A percentile compares a stretch with the other conserved stretches of the same genome.
Conservation (phyloP, 2,113 vertebrate genomes). For the Lota lota region DNA sequence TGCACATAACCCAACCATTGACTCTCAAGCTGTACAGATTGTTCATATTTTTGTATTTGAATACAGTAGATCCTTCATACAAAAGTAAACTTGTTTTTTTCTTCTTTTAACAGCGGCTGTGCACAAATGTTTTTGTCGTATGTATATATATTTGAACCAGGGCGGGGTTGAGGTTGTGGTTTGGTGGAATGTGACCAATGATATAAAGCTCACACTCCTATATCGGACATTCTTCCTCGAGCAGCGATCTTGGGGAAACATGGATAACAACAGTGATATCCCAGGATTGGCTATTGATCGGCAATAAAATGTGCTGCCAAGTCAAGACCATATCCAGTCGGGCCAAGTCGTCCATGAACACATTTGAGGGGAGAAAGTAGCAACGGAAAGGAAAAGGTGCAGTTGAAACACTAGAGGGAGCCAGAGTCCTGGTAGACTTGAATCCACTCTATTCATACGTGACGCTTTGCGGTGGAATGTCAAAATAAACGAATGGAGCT, state of each 20-base stretch:
- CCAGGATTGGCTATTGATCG: not conserved
- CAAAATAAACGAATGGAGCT: conserved; percentile 18
- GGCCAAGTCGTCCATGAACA: not conserved
- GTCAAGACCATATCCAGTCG: not conserved
- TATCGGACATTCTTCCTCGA: too few relatives aligned
- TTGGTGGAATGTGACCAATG: conserved; percentile 11
- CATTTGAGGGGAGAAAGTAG: not conserved
- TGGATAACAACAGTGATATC: too few relatives aligned
- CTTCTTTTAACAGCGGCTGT: conserved; percentile 40
- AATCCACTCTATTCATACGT: not conserved
- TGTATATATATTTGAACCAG: conserved; percentile 16
- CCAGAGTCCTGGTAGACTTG: too few relatives aligned
- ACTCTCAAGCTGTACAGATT: conserved; percentile 62
- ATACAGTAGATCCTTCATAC: conserved; percentile 47
- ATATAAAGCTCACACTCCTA: not conserved
- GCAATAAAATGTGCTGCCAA: not conserved
- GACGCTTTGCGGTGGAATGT: not conserved
- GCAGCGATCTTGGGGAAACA: too few relatives aligned
- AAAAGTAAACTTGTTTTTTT: conserved; percentile 47
- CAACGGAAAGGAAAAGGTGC: too few relatives aligned
- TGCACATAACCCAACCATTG: conserved; percentile 56
- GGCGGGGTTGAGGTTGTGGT: conserved; percentile 17
- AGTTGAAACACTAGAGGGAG: too few relatives aligned
- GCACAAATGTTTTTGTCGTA: conserved; percentile 45
- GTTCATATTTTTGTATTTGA: conserved; percentile 23